These are phyloP conservation scores for Brachionichthys hirsutus DNA, from an alignment of 2,113 vertebrate genomes.

Conservation along the genomic window DNA sequence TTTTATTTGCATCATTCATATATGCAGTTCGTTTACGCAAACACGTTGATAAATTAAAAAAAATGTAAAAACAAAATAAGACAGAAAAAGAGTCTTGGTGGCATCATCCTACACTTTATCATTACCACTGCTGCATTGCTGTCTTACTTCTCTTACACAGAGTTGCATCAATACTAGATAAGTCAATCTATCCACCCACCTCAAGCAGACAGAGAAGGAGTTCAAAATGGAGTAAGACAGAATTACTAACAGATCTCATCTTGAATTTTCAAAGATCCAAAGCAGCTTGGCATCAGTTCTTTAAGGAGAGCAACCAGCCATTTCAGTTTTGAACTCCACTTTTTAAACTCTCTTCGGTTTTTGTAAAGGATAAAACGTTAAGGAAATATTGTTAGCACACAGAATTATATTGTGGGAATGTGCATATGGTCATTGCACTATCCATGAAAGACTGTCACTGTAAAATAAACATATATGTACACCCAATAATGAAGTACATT, in stretches of 20 bases:
- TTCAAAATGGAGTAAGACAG: slow-evolving; percentile 28
- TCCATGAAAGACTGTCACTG: too few relatives aligned
- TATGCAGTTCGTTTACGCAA: background rate
- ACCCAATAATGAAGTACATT: too few relatives aligned
- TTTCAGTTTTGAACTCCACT: too few relatives aligned
- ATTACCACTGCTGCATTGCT: background rate
- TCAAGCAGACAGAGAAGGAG: slow-evolving; percentile 22
- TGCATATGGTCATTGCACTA: too few relatives aligned
- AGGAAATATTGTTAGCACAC: too few relatives aligned
- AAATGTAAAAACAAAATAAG: background rate
- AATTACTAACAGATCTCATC: slow-evolving; percentile 27
- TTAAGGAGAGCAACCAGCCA: slow-evolving; percentile 11
- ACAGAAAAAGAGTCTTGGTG: background rate
- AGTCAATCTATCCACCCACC: slow-evolving; percentile 35
- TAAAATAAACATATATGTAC: too few relatives aligned
- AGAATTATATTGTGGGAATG: too few relatives aligned
- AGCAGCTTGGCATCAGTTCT: slow-evolving; percentile 31
- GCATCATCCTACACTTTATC: background rate
- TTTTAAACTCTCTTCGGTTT: too few relatives aligned
- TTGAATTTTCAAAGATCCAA: slow-evolving; percentile 36
- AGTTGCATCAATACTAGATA: slow-evolving; percentile 18
- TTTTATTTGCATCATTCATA: too few relatives aligned
- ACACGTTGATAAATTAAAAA: background rate
- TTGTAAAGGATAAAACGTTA: too few relatives aligned
- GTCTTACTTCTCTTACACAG: slow-evolving; percentile 25